These are phyloP conservation scores for Rhabdophis nuchalis DNA, from an alignment of 2,797 vertebrate genomes.

Conservation along the genomic window DNA sequence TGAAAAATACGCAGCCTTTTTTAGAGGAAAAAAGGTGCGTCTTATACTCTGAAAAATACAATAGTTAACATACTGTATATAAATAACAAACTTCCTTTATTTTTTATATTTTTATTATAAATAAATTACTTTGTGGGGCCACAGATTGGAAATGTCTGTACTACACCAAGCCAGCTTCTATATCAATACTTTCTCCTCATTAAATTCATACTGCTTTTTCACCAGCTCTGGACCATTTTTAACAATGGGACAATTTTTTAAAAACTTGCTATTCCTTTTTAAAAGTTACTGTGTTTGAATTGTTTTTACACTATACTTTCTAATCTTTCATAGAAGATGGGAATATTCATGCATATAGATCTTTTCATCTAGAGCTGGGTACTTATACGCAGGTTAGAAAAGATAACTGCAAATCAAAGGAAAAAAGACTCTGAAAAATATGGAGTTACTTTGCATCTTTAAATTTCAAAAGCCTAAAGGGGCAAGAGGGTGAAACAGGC, in stretches of 20 bases:
- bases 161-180: neutral
- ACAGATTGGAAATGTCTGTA: neutral
- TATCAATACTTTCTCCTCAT: neutral
- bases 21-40: no score
- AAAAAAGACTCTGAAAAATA: no score
- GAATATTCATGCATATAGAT: neutral
- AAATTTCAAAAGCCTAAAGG: neutral
- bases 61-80: neutral
- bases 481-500: neutral
- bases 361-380: neutral
- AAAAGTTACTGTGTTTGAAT: neutral
- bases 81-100: neutral
- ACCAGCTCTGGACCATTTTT: neutral
- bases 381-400: neutral
- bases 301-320: neutral
- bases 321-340: neutral
- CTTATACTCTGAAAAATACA: no score
- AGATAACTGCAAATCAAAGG: neutral
- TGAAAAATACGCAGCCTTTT: no score
- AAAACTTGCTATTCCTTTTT: neutral
- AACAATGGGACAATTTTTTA: neutral
- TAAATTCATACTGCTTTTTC: neutral
- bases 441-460: no score
- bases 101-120: neutral
- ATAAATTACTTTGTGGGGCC: neutral